These are phyloP conservation scores for Sinohyriopsis cumingii DNA, from an alignment of 2,888 invertebrate genomes.

Conservation along the genomic window DNA sequence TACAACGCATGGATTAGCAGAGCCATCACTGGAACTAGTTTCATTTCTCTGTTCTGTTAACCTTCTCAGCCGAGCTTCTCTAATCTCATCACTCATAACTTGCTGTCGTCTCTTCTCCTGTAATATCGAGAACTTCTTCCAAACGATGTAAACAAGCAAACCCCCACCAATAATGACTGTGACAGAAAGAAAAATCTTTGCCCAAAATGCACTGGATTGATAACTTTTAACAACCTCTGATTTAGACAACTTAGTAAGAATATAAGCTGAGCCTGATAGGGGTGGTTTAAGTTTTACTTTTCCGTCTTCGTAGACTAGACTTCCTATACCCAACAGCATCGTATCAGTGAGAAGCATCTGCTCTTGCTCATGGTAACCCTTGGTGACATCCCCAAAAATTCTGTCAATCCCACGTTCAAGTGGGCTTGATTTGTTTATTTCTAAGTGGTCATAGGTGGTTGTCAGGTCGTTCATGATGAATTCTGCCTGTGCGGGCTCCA, in stretches of 20 bases:
- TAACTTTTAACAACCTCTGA: slow-evolving; percentile 83
- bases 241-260: slow-evolving; percentile 85
- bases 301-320: slow-evolving; percentile 79
- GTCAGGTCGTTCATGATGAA: slow-evolving; percentile 81
- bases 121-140: slow-evolving; percentile 66
- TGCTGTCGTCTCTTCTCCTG: slow-evolving; percentile 24
- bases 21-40: slow-evolving; percentile 16
- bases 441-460: slow-evolving; percentile 87
- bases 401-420: slow-evolving; percentile 89
- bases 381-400: slow-evolving; percentile 85
- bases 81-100: slow-evolving; percentile 31
- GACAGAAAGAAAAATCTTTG: slow-evolving; percentile 75
- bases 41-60: slow-evolving; percentile 6
- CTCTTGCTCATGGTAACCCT: slow-evolving; percentile 90
- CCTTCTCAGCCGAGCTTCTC: slow-evolving; percentile 6
- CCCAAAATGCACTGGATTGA: slow-evolving; percentile 78
- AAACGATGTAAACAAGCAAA: slow-evolving; percentile 76
- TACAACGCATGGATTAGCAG: slow-evolving; percentile 82
- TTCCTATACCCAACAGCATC: slow-evolving; percentile 85
- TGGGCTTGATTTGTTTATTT: slow-evolving; percentile 83
- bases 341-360: slow-evolving; percentile 88
- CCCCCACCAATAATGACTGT: slow-evolving; percentile 77
- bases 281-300: slow-evolving; percentile 82
- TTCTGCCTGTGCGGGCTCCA: slow-evolving; percentile 81
- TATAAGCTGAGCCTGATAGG: slow-evolving; percentile 80